A percentile compares a stretch with the other conserved stretches of the same genome.
Conservation (phyloP, 2,797 vertebrate species). For the Enteromius paludinosus region DNA sequence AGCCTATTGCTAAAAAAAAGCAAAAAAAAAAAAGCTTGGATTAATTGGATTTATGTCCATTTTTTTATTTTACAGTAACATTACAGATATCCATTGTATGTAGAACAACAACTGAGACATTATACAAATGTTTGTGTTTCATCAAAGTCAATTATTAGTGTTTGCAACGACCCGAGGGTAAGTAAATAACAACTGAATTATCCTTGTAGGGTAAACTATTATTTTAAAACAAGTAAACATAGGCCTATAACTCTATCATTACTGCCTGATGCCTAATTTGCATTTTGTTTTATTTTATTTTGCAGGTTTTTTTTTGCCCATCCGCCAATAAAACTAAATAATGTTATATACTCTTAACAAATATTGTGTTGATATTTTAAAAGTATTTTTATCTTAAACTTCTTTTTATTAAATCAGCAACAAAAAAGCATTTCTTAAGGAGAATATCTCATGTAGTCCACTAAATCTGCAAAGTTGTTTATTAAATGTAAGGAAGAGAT, state of each 20-base stretch:
- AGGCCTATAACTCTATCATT: background rate
- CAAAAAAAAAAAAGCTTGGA: no score
- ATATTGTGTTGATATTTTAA: background rate
- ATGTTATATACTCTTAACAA: background rate
- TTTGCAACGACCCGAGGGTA: background rate
- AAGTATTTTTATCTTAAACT: slow-evolving; percentile 1
- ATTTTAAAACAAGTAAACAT: background rate
- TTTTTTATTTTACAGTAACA: background rate
- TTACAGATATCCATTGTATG: background rate
- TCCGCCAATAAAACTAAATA: background rate
- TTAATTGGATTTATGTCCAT: background rate
- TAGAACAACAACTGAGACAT: background rate
- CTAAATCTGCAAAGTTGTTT: background rate
- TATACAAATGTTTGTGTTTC: background rate
- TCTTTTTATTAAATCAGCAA: background rate
- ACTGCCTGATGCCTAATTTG: background rate
- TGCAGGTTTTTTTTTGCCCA: background rate
- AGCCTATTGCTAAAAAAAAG: background rate
- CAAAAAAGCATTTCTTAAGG: no score
- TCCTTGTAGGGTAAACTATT: background rate
- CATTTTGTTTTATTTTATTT: background rate
- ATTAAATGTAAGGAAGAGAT: background rate
- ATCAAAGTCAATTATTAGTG: background rate
- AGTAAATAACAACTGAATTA: background rate
- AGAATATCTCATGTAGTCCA: background rate